Percentiles rank a stretch among this genome's conserved stretches.
phyloP scores from a whole-genome alignment of 2,797 vertebrate genomes.

The Aeoliscus strigatus region DNA sequence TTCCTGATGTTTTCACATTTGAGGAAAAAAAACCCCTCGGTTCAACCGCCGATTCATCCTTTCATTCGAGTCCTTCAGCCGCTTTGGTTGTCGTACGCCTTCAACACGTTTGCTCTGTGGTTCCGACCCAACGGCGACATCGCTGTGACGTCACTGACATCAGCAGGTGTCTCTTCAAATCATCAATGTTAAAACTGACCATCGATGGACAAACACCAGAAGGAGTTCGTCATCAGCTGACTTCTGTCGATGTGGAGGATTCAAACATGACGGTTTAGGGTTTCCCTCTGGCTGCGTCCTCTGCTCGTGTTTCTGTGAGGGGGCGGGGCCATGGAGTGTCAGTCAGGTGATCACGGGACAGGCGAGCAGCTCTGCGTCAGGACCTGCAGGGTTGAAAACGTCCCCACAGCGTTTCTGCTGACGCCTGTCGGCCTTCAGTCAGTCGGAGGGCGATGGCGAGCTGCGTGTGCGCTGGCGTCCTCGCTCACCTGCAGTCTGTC shows the following conservation, averaged over 20 bases:
- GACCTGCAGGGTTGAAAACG: constrained; percentile 10
- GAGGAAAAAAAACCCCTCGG: too few species aligned
- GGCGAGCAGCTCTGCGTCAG: constrained; percentile 18
- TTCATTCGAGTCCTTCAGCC: too few species aligned
- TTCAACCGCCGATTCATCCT: too few species aligned
- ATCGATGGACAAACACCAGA: too few species aligned
- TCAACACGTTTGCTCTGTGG: too few species aligned
- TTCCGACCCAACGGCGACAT: too few species aligned
- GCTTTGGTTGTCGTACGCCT: too few species aligned
- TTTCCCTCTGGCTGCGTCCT: constrained; percentile 20
- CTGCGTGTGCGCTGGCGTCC: constrained; percentile 10
- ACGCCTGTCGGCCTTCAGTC: constrained; percentile 14
- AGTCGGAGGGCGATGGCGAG: neutral
- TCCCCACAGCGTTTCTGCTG: constrained; percentile 4
- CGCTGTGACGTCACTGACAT: too few species aligned
- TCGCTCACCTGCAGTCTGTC: constrained; percentile 19
- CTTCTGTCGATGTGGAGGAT: too few species aligned
- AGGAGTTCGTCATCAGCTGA: too few species aligned
- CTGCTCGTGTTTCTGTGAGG: constrained; percentile 3
- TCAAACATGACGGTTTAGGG: constrained; percentile 4
- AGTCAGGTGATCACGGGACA: constrained; percentile 4
- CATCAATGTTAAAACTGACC: too few species aligned
- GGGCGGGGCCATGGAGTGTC: constrained; percentile 19
- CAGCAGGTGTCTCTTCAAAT: too few species aligned
- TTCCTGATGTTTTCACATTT: neutral